Conservation (phyloP, 1,140 invertebrate species). For the Seison nebaliae region DNA sequence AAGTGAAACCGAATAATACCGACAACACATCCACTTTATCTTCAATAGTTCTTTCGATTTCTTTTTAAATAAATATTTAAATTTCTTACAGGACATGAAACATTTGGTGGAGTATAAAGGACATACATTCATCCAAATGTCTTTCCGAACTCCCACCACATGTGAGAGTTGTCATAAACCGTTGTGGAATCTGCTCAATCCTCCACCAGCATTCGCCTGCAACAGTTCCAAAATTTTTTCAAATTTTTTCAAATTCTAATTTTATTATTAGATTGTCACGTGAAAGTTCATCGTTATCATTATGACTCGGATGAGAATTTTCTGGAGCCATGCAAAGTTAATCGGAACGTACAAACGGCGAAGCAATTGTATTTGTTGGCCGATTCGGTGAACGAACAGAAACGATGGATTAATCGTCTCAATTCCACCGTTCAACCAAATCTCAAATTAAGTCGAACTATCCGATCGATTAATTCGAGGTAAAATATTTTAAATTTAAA, state of each 20-base stretch:
- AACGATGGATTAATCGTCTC: constrained; percentile 61
- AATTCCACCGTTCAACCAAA: constrained; percentile 51
- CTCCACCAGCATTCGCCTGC: constrained; percentile 79
- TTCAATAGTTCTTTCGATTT: constrained; percentile 1
- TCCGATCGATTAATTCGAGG: no score
- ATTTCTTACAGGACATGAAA: constrained; percentile 1
- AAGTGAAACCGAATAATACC: constrained; percentile 2
- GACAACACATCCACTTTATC: constrained; percentile 1
- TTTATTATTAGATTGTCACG: constrained; percentile 50
- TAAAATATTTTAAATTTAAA: no score
- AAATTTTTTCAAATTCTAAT: constrained; percentile 6
- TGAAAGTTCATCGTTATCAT: constrained; percentile 85
- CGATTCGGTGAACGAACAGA: constrained; percentile 52
- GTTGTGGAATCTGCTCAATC: constrained; percentile 80
- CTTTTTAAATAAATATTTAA: background rate
- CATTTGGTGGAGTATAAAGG: constrained; percentile 28
- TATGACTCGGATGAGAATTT: constrained; percentile 33
- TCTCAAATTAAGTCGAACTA: no score
- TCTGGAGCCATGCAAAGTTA: constrained; percentile 24
- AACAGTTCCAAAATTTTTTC: constrained; percentile 44
- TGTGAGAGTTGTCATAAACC: constrained; percentile 89
- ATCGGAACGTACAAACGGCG: constrained; percentile 55
- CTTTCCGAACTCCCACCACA: constrained; percentile 83
- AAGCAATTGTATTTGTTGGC: constrained; percentile 68
- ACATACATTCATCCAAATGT: constrained; percentile 78